Percentiles rank a stretch among this genome's conserved stretches.
phyloP scores from a whole-genome alignment of 2,888 invertebrate genomes.

The Leucoma salicis region DNA sequence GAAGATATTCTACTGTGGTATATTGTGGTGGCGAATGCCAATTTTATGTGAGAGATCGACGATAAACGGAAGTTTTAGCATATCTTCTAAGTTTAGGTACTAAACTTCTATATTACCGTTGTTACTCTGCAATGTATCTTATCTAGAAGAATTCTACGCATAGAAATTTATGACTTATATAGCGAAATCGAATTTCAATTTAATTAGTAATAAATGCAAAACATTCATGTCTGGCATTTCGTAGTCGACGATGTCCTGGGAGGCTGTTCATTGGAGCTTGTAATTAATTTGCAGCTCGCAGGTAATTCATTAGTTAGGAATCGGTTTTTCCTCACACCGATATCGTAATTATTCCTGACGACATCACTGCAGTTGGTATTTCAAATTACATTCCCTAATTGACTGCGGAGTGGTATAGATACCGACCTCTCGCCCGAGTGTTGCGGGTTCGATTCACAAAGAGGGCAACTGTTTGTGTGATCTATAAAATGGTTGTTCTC shows the following conservation, averaged over 20 bases:
- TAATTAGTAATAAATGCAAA: slow-evolving; percentile 34
- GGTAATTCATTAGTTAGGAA: slow-evolving; percentile 57
- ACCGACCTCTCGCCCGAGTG: too few relatives aligned
- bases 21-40: slow-evolving; percentile 52
- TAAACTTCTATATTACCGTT: slow-evolving; percentile 32
- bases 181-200: slow-evolving; percentile 22
- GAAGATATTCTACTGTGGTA: slow-evolving; percentile 40
- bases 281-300: slow-evolving; percentile 57
- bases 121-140: too few relatives aligned
- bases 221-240: slow-evolving; percentile 30
- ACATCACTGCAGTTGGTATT: slow-evolving; percentile 32
- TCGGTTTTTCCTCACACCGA: slow-evolving; percentile 41
- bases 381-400: slow-evolving; percentile 62
- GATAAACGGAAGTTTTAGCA: slow-evolving; percentile 46
- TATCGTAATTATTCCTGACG: slow-evolving; percentile 46
- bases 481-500: too few relatives aligned
- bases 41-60: slow-evolving; percentile 49
- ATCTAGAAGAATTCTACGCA: too few relatives aligned
- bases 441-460: too few relatives aligned
- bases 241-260: slow-evolving; percentile 31
- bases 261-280: slow-evolving; percentile 36
- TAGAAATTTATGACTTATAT: background rate
- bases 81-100: slow-evolving; percentile 28
- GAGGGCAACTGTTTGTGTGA: too few relatives aligned
- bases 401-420: too few relatives aligned